A percentile compares a stretch with the other conserved stretches of the same genome.
These are phyloP conservation scores for Dugesia japonica DNA, from an alignment of 2,888 invertebrate genomes.

Conservation along the genomic window DNA sequence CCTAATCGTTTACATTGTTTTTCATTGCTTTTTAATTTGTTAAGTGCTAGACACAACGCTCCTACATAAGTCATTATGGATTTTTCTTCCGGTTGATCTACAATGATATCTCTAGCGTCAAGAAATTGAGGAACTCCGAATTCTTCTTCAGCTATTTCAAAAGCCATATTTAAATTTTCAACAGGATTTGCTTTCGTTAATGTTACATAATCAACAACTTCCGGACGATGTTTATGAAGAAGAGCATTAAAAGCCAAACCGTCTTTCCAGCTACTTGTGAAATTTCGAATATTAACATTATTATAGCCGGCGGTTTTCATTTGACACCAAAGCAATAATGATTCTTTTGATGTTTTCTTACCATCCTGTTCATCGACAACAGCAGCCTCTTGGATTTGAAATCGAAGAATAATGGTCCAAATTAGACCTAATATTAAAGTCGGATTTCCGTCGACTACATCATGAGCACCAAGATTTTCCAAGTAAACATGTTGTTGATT, in stretches of 20 bases:
- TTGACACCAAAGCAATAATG: constrained; percentile 92
- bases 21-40: constrained; percentile 90
- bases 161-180: constrained; percentile 80
- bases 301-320: constrained; percentile 99
- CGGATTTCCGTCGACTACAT: constrained; percentile 95
- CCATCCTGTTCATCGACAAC: constrained; percentile 89
- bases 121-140: constrained; percentile 35
- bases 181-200: constrained; percentile 81
- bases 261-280: constrained; percentile 95
- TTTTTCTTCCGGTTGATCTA: constrained; percentile 96
- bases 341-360: constrained; percentile 52
- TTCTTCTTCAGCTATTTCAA: constrained; percentile 71
- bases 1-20: constrained; percentile 88
- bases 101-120: constrained; percentile 63
- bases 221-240: constrained; percentile 79
- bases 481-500: constrained; percentile 92
- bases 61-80: constrained; percentile 99
- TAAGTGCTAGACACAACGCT: constrained; percentile 98
- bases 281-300: constrained; percentile 95
- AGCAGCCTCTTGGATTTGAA: constrained; percentile 67
- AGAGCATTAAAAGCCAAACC: constrained; percentile 96
- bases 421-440: constrained; percentile 89
- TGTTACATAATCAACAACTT: constrained; percentile 65
- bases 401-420: constrained; percentile 97
- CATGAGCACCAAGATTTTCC: constrained; percentile 96